A percentile compares a stretch with the other conserved stretches of the same genome.
Conservation (phyloP, 2,888 invertebrate species). For the Melieria picta region DNA sequence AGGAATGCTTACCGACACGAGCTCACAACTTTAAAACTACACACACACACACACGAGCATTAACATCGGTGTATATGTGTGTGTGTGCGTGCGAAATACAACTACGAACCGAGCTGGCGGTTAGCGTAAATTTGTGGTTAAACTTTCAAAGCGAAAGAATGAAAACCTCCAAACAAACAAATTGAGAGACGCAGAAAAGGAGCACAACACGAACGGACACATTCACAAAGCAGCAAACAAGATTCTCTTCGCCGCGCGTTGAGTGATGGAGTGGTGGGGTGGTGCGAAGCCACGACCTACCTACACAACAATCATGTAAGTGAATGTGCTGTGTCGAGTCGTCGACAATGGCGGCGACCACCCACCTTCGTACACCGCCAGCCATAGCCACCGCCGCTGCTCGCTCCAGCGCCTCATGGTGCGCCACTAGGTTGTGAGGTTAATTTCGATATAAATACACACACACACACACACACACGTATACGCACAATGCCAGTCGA, state of each 20-base stretch:
- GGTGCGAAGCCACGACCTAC: conserved; percentile 51
- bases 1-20: too few species aligned
- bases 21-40: too few species aligned
- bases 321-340: conserved; percentile 31
- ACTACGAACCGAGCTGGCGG: too few species aligned
- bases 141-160: too few species aligned
- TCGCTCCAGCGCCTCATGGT: conserved; percentile 26
- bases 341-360: neutral
- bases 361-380: neutral
- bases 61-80: too few species aligned
- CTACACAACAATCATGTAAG: conserved; percentile 55
- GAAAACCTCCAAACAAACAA: too few species aligned
- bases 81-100: too few species aligned
- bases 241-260: neutral
- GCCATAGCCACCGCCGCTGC: conserved; percentile 21
- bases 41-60: too few species aligned
- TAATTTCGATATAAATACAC: conserved; percentile 41
- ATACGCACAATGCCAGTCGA: neutral
- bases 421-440: conserved; percentile 53
- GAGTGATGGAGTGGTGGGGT: conserved; percentile 12
- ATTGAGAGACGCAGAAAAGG: too few species aligned
- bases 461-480: conserved; percentile 13
- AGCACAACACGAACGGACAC: too few species aligned
- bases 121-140: too few species aligned
- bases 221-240: too few species aligned